Evolutionary conservation across 2,888 invertebrate genomes (phyloP).

Genomic region (Plagodis dolabraria): DNA sequence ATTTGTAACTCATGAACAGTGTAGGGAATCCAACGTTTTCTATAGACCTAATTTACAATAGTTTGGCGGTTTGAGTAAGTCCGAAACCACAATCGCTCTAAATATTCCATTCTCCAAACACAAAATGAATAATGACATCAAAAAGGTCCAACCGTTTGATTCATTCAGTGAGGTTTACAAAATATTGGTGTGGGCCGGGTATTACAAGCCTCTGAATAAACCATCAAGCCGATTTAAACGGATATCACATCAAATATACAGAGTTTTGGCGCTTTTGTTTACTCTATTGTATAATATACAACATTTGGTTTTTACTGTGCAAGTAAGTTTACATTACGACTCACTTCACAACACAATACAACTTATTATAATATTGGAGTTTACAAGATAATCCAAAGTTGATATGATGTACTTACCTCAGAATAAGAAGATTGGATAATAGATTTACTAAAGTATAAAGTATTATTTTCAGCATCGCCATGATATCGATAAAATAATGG

Average conservation of each 20-base stretch:
- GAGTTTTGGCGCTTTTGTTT: constrained; percentile 35
- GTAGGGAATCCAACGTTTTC: too few relatives aligned
- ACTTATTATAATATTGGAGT: too few relatives aligned
- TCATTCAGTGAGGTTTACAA: constrained; percentile 46
- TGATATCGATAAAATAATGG: constrained; percentile 38
- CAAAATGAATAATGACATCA: constrained; percentile 34
- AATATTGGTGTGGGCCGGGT: constrained; percentile 46
- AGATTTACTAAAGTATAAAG: background rate
- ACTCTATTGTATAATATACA: constrained; percentile 34
- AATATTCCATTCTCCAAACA: constrained; percentile 23
- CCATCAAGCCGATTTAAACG: constrained; percentile 35
- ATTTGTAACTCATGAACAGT: too few relatives aligned
- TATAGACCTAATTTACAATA: too few relatives aligned
- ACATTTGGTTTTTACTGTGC: constrained; percentile 46
- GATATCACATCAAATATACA: constrained; percentile 43
- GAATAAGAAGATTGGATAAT: too few relatives aligned
- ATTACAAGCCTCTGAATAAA: constrained; percentile 42
- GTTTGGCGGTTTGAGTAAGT: background rate
- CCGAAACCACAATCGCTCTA: constrained; percentile 22
- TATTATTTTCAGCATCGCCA: constrained; percentile 19
- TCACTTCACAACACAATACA: background rate
- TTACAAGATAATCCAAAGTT: too few relatives aligned
- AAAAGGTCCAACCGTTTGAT: constrained; percentile 47
- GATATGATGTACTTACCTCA: too few relatives aligned
- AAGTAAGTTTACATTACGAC: constrained; percentile 35